Base-by-base conservation (phyloP, 1,140 invertebrate genomes). In the Anadara kagoshimensis region DNA sequence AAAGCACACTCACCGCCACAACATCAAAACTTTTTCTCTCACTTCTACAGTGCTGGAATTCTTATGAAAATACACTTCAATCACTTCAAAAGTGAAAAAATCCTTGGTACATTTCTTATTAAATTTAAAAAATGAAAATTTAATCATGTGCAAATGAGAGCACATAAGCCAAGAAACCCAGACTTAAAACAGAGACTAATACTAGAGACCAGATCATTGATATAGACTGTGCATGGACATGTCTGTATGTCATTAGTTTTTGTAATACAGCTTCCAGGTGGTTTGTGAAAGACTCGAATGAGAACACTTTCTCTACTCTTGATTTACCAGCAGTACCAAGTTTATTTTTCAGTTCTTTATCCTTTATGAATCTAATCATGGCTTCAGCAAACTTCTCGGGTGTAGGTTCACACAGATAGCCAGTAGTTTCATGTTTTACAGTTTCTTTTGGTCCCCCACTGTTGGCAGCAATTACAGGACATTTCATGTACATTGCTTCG, bases 371-470 rank as follows among this genome's bases (percentile, higher is more conserved):
- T 78, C 91, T 92, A 22, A 91, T 85, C 93, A 99, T 96, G 36
- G 94, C 94, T 49, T 92, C 89, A 10, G 94, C 93, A 91, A 99
- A 98, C 68, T 91, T 91, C 69, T 93, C 89, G 24, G 92, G 89
- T 51, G 66, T 77, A 10, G 93, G 89, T 54, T 94, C 91, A 83
- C 95, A 95, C 5, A 99, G 90, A 86, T 93, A 99, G 11, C 98
- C 98, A 5, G 97, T 99, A 8, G 93, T 90, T n/a, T 92, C 92
- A 90, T 98, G 90, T 0, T 94, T 91, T 58, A 99, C 91, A 0
- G 98, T 99, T 90, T 99, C 98, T 7, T 92, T 93, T 0, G 98
- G 98, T 1, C 98, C 98, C 41, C 98, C 98, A 86, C 94, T 96
- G 84, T 97, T 96, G 0, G 96, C 94, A 0, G 98, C 98, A 78